phyloP scores from a whole-genome alignment of 2,113 vertebrate species.

The Campylorhamphus procurvoides region DNA sequence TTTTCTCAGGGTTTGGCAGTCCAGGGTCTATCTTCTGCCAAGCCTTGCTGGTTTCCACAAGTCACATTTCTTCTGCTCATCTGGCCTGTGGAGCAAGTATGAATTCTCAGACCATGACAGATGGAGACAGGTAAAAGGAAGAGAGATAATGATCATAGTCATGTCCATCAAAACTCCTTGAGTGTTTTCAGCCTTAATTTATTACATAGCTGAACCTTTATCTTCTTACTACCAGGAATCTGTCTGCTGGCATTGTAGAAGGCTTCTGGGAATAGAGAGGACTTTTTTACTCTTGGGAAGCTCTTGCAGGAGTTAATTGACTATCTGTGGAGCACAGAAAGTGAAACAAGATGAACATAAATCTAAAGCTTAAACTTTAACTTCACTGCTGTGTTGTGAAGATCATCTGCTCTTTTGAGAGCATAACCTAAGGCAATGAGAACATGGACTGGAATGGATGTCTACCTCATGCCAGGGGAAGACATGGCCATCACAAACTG shows the following conservation, averaged over 20 bases:
- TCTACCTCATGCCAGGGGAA: neutral
- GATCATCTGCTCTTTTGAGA: neutral
- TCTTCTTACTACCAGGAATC: neutral
- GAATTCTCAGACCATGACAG: neutral
- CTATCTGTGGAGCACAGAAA: neutral
- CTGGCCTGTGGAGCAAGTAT: neutral
- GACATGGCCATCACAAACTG: neutral
- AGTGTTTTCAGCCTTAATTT: neutral
- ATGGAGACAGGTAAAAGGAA: neutral
- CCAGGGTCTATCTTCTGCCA: neutral
- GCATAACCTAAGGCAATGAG: neutral
- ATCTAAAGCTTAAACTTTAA: neutral
- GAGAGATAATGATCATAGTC: neutral
- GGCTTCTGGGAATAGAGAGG: neutral
- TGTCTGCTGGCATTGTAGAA: neutral
- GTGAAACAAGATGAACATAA: neutral
- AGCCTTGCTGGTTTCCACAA: neutral
- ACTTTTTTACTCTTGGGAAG: neutral
- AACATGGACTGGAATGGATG: neutral
- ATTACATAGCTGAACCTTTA: neutral
- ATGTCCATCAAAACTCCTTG: neutral
- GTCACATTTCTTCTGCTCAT: neutral
- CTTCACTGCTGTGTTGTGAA: neutral
- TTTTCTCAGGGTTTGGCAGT: neutral
- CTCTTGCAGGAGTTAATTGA: neutral